Conservation (phyloP, 1,140 invertebrate genomes). For the Drosophila truncata region DNA sequence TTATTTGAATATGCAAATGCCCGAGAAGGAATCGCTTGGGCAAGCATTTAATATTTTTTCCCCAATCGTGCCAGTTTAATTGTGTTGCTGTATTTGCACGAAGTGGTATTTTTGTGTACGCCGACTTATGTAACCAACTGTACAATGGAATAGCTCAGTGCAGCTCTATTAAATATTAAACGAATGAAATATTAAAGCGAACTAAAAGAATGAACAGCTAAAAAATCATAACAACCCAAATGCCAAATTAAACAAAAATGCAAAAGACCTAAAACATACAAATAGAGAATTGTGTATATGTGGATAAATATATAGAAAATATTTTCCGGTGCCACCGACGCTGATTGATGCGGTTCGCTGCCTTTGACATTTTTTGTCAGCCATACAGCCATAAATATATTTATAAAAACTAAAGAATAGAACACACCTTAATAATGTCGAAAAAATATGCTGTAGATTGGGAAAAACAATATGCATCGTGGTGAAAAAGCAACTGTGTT, state of each 20-base stretch:
- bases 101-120: slow-evolving; percentile 34
- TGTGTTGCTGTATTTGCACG: slow-evolving; percentile 33
- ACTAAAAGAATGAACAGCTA: slow-evolving; percentile 56
- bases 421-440: slow-evolving; percentile 12
- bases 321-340: slow-evolving; percentile 31
- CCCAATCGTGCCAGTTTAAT: slow-evolving; percentile 43
- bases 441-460: slow-evolving; percentile 23
- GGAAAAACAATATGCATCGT: slow-evolving; percentile 11
- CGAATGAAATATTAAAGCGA: slow-evolving; percentile 73
- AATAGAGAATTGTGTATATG: slow-evolving; percentile 18
- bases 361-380: slow-evolving; percentile 66
- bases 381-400: slow-evolving; percentile 64
- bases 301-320: slow-evolving; percentile 44
- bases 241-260: slow-evolving; percentile 72
- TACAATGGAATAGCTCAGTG: slow-evolving; percentile 43
- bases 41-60: slow-evolving; percentile 47
- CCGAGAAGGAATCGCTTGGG: slow-evolving; percentile 34
- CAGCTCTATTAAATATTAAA: slow-evolving; percentile 70
- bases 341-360: slow-evolving; percentile 72
- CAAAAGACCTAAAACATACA: slow-evolving; percentile 49
- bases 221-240: slow-evolving; percentile 71
- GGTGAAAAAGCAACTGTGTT: slow-evolving; percentile 14
- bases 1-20: slow-evolving; percentile 81
- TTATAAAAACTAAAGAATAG: slow-evolving; percentile 64
- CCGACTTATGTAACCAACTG: slow-evolving; percentile 69